Evolutionary conservation across 37 sponge, comb jelly and placozoan species (phyloP).

Genomic region (Haliclona indistincta): DNA sequence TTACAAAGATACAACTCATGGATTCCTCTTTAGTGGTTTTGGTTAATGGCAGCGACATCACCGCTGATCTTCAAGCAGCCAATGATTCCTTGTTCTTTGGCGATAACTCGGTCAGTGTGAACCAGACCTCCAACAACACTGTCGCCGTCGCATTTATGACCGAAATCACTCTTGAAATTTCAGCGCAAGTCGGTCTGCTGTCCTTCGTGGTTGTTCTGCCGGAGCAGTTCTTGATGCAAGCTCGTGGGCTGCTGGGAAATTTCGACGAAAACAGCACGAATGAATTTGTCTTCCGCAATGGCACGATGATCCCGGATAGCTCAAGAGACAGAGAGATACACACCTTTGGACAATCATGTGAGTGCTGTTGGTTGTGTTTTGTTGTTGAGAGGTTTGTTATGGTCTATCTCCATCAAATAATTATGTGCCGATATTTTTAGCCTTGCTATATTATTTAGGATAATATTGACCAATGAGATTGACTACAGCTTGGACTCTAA

Average conservation of each 20-base stretch:
- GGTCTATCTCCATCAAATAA: no score
- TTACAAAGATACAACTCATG: background rate
- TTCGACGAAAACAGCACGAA: background rate
- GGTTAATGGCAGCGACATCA: background rate
- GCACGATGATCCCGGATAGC: background rate
- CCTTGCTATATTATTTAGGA: no score
- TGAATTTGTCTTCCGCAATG: constrained; percentile 8
- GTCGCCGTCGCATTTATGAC: background rate
- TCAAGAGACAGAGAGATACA: background rate
- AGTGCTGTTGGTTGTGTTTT: no score
- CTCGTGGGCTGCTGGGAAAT: constrained; percentile 8
- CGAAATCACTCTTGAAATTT: background rate
- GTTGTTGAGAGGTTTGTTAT: no score
- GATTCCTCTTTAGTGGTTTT: background rate
- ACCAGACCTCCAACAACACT: background rate
- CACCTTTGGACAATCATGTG: constrained; percentile 16
- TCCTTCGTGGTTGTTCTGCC: background rate
- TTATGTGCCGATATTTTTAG: no score
- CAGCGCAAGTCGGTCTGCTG: background rate
- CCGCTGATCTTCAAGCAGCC: background rate
- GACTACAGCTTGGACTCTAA: no score
- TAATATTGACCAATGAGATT: no score
- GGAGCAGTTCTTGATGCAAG: no score
- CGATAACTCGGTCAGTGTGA: background rate
- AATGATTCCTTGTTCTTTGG: background rate